Evolutionary conservation across 2,797 vertebrate genomes (phyloP).

Genomic region (Anolis apletophallus): DNA sequence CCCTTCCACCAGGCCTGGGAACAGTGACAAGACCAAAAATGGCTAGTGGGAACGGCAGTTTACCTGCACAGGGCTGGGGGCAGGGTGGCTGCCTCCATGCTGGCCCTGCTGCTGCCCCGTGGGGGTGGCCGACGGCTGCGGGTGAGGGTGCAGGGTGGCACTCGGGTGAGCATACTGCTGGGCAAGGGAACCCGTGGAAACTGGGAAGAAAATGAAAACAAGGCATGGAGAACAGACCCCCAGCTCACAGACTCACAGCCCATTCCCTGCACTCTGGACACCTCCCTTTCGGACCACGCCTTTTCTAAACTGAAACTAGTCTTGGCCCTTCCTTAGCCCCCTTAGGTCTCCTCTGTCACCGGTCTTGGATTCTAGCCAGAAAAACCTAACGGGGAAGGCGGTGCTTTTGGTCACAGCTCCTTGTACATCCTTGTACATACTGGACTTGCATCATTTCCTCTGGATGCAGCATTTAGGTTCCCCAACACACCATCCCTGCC

Average conservation of each 20-base stretch:
- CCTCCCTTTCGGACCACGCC: background rate
- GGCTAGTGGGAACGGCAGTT: constrained; percentile 9
- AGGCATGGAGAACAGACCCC: background rate
- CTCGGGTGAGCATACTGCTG: constrained; percentile 96
- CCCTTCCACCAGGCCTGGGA: too few species aligned
- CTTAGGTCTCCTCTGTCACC: too few species aligned
- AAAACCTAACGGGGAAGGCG: background rate
- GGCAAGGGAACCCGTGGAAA: constrained; percentile 93
- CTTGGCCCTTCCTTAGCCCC: too few species aligned
- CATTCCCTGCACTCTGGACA: background rate
- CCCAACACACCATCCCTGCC: background rate
- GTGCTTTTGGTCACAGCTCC: too few species aligned
- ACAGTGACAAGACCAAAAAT: too few species aligned
- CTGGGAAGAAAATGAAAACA: constrained; percentile 70
- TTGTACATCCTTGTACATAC: background rate
- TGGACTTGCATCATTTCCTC: background rate
- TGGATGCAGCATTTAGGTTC: background rate
- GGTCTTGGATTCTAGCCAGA: too few species aligned
- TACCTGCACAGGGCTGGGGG: constrained; percentile 94
- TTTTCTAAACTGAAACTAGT: constrained; percentile 45
- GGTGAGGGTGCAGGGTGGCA: constrained; percentile 93
- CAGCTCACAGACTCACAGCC: rapidly evolving
- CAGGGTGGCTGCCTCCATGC: constrained; percentile 91
- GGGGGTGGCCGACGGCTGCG: constrained; percentile 95
- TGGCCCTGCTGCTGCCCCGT: constrained; percentile 94